Percentiles rank a stretch among this genome's conserved stretches.
These are phyloP conservation scores for Pristionchus exspectatus DNA, from an alignment of 2,888 invertebrate genomes.

Conservation along the genomic window DNA sequence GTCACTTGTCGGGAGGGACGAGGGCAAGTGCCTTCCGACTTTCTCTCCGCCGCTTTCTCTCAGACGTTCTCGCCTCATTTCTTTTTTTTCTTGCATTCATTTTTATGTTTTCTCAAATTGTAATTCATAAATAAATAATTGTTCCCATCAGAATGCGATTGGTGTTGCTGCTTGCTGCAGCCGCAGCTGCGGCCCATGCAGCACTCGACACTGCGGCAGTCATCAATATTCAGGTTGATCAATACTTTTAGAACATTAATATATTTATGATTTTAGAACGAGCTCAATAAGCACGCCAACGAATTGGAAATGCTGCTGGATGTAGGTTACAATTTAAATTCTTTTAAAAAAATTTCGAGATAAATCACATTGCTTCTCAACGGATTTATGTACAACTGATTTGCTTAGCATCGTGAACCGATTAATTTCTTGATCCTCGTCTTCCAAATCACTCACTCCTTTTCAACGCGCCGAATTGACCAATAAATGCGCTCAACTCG, in stretches of 20 bases:
- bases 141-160: not conserved
- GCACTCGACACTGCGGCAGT: constrained; percentile 71
- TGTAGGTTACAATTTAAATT: constrained; percentile 58
- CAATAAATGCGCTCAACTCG: not conserved
- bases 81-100: no score
- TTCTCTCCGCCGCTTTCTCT: no score
- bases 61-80: not conserved
- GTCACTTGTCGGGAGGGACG: constrained; percentile 18
- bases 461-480: not conserved
- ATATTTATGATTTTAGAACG: constrained; percentile 62
- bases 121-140: not conserved
- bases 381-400: no score
- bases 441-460: not conserved
- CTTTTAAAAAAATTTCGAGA: not conserved
- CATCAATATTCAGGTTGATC: constrained; percentile 70
- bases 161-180: constrained; percentile 5
- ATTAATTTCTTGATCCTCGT: not conserved
- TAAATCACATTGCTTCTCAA: no score
- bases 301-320: constrained; percentile 72
- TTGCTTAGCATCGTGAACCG: no score
- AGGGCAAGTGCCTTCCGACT: constrained; percentile 12
- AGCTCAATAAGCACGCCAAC: constrained; percentile 69
- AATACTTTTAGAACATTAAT: not conserved
- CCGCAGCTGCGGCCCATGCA: not conserved
- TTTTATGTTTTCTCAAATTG: not conserved